These are phyloP conservation scores for Meiosimyza decipiens DNA, from an alignment of 2,888 invertebrate genomes.

Conservation along the genomic window DNA sequence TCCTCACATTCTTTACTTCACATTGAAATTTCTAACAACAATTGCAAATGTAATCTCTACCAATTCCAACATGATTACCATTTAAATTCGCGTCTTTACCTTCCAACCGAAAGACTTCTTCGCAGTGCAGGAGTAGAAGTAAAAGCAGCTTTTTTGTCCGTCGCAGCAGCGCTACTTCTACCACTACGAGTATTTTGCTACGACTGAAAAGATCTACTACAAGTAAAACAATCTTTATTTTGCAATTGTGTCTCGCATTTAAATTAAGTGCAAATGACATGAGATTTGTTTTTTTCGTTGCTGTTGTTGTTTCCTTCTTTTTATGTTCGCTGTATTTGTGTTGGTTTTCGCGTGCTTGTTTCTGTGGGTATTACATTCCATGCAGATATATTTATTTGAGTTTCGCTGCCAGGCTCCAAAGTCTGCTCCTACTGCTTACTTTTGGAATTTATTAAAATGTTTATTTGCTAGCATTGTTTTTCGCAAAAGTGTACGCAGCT, in stretches of 20 bases:
- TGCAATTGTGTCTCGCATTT: constrained; percentile 65
- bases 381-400: no score
- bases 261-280: constrained; percentile 67
- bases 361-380: not conserved
- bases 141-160: constrained; percentile 13
- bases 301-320: not conserved
- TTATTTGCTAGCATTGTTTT: not conserved
- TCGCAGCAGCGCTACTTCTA: constrained; percentile 26
- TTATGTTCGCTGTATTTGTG: not conserved
- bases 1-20: no score
- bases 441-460: constrained; percentile 17
- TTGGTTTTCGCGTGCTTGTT: constrained; percentile 20
- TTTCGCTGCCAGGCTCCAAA: no score
- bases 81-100: constrained; percentile 6
- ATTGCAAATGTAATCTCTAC: constrained; percentile 3
- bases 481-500: not conserved
- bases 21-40: not conserved
- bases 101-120: not conserved
- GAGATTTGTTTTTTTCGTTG: constrained; percentile 52
- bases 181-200: not conserved
- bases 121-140: not conserved
- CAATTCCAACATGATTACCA: constrained; percentile 24
- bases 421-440: not conserved
- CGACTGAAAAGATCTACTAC: constrained; percentile 35
- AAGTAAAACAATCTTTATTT: constrained; percentile 45